These are phyloP conservation scores for Heptranchias perlo DNA, from an alignment of 2,113 vertebrate species.

Conservation along the genomic window DNA sequence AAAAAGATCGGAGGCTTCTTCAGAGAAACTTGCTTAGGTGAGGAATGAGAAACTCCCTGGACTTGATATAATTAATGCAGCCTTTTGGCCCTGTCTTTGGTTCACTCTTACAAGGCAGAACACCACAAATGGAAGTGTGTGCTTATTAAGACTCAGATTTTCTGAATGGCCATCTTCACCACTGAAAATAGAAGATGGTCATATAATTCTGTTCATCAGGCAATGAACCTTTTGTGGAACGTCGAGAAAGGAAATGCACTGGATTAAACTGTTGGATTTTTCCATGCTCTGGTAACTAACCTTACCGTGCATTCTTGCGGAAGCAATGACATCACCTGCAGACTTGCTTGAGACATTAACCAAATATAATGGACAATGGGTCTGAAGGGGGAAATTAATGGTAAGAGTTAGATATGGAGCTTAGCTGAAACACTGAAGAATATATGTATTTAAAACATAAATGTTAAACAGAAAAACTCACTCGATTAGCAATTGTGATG, in stretches of 20 bases:
- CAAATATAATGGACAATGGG: constrained; percentile 85
- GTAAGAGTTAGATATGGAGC: not conserved
- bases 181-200: not conserved
- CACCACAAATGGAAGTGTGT: not conserved
- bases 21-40: not conserved
- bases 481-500: constrained; percentile 89
- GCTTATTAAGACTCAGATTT: not conserved
- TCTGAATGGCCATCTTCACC: not conserved
- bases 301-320: constrained; percentile 92
- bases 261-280: not conserved
- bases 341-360: constrained; percentile 93
- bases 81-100: not conserved
- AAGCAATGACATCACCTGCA: constrained; percentile 81
- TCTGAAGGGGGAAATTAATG: constrained; percentile 53
- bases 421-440: not conserved
- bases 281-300: not conserved
- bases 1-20: not conserved
- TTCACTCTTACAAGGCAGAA: not conserved
- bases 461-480: constrained; percentile 54
- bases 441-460: not conserved
- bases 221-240: not conserved
- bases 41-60: not conserved
- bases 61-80: not conserved
- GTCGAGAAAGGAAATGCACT: not conserved
- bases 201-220: not conserved